Base-by-base conservation (phyloP, 2,888 invertebrate species). In the Panorpa germanica region DNA sequence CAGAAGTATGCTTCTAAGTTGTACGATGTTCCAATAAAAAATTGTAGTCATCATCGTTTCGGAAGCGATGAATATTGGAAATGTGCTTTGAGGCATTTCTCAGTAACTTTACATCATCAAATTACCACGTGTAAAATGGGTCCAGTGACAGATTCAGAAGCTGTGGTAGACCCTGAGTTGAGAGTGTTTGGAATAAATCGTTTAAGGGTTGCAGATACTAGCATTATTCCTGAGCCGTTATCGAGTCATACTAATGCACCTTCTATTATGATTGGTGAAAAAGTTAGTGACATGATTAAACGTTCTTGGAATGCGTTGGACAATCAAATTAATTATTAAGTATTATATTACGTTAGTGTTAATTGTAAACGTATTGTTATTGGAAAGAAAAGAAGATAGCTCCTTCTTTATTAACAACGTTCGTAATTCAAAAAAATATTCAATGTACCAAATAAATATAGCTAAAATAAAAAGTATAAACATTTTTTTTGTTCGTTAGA, bases 41-140 rank as follows among this genome's bases (percentile, higher is more conserved):
- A 8, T 8, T 20, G 20, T 20, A n/a, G 20, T 9, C 9, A 20
- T 20, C n/a, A 9, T n/a, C 9, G n/a, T 9, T 20, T 20, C n/a
- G 20, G 9, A 20, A 9, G 9, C 9, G 20, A 20, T 20, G 20
- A 20, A 20, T 20, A 20, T 20, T 20, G 20, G 20, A 20, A 20
- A 9, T 20, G 20, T 20, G 20, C 20, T 9, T 8, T 20, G 8
- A 20, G n/a, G n/a, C n/a, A 9, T 20, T 20, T 20, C 8, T 9
- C n/a, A 8, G 20, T 20, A 9, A 8, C 20, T n/a, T 8, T 8
- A 20, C 20, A 20, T 9, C 20, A 20, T n/a, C 69, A 70, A 40
- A 59, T 67, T 36, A 68, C 68, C 5, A 74, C 75, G 1, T 70
- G 70, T 38, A 71, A 70, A 41, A 78, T 78, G 78, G 77, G 76